These are phyloP conservation scores for Harpalus rubripes DNA, from an alignment of 2,888 invertebrate species.

Conservation along the genomic window DNA sequence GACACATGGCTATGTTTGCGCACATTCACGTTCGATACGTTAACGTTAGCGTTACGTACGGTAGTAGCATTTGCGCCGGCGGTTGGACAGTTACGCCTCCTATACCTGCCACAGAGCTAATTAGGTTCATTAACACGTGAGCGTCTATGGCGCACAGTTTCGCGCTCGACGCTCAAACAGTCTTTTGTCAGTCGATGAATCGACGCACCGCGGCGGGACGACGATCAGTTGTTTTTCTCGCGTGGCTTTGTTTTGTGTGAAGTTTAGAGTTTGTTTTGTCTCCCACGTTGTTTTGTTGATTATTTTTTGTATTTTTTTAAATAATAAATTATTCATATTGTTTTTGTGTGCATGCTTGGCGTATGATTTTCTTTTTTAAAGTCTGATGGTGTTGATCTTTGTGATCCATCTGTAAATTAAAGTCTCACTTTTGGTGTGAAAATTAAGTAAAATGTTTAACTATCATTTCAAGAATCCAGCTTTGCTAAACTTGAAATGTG, in stretches of 20 bases:
- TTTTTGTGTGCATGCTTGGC: not conserved
- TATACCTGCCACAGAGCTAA: constrained; percentile 44
- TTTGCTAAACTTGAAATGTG: constrained; percentile 61
- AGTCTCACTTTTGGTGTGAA: not conserved
- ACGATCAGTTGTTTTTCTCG: not conserved
- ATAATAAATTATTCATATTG: not conserved
- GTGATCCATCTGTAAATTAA: not conserved
- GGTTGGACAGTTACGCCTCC: constrained; percentile 39
- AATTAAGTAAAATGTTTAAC: constrained; percentile 57
- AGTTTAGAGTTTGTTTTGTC: constrained; percentile 34
- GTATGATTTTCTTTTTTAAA: constrained; percentile 16
- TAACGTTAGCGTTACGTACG: constrained; percentile 19
- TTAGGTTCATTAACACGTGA: constrained; percentile 64
- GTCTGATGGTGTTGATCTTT: not conserved
- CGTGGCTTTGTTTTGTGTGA: constrained; percentile 23
- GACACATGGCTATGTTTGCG: constrained; percentile 42
- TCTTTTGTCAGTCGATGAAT: constrained; percentile 17
- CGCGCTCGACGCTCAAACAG: constrained; percentile 4
- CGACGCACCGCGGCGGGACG: not conserved
- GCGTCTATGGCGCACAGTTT: constrained; percentile 42
- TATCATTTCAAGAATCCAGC: constrained; percentile 64
- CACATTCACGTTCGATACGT: constrained; percentile 30
- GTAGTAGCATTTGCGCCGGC: constrained; percentile 52
- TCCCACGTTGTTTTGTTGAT: constrained; percentile 31
- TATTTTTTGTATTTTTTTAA: constrained; percentile 21